Conservation (phyloP, 2,888 invertebrate species). For the Omphaloscelis lunosa region DNA sequence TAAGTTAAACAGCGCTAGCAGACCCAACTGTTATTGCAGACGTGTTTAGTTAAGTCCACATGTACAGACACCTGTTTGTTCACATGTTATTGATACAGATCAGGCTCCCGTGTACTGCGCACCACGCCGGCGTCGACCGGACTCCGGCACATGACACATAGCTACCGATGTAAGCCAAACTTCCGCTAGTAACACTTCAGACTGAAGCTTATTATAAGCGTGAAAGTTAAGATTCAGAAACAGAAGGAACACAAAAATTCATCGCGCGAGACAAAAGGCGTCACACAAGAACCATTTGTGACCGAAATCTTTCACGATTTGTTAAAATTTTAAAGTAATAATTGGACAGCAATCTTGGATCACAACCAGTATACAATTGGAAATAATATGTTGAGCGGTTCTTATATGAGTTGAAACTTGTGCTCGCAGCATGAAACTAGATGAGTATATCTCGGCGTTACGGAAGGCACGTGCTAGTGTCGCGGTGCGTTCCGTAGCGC, state of each 20-base stretch:
- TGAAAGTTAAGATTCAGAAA: conserved; percentile 75
- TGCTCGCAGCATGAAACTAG: conserved; percentile 64
- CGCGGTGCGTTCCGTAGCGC: conserved; percentile 49
- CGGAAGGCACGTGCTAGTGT: conserved; percentile 53
- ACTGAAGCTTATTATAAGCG: conserved; percentile 73
- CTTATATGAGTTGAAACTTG: conserved; percentile 40
- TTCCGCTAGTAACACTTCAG: conserved; percentile 63
- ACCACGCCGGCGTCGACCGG: conserved; percentile 30
- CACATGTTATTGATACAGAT: conserved; percentile 73
- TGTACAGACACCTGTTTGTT: conserved; percentile 59
- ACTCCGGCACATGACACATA: conserved; percentile 43
- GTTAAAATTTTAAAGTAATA: neutral
- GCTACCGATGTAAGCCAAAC: conserved; percentile 63
- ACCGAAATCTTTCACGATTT: conserved; percentile 13
- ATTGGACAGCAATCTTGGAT: conserved; percentile 5
- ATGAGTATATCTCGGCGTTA: conserved; percentile 48
- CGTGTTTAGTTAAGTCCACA: conserved; percentile 52
- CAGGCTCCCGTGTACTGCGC: conserved; percentile 60
- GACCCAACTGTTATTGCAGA: conserved; percentile 55
- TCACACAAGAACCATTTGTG: conserved; percentile 55
- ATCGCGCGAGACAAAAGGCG: conserved; percentile 67
- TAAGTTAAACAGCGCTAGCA: conserved; percentile 67
- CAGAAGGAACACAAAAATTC: conserved; percentile 73
- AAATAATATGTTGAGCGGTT: conserved; percentile 34
- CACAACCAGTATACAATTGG: conserved; percentile 12